A percentile compares a stretch with the other conserved stretches of the same genome.
Conservation (phyloP, 2,888 invertebrate species). For the Clanis bilineata region DNA sequence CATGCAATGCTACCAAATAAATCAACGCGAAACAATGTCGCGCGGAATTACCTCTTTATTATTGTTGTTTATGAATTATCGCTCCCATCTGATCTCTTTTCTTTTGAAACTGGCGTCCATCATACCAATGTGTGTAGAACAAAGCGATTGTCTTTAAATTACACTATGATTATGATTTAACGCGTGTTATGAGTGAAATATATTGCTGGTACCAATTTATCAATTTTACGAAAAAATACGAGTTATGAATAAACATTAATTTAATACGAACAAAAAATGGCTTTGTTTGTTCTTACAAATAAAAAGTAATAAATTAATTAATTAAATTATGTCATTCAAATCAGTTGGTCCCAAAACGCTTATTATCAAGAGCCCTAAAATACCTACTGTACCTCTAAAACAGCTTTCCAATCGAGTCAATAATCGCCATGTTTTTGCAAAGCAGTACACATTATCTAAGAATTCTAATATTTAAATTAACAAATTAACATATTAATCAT, state of each 20-base stretch:
- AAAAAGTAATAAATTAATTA: too few species aligned
- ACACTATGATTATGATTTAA: slow-evolving; percentile 24
- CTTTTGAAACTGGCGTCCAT: slow-evolving; percentile 70
- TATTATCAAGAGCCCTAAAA: too few species aligned
- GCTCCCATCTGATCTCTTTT: slow-evolving; percentile 64
- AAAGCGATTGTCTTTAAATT: slow-evolving; percentile 47
- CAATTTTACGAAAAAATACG: neutral
- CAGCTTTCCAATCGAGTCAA: too few species aligned
- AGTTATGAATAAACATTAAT: neutral
- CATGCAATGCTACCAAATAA: slow-evolving; percentile 35
- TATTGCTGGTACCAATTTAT: neutral
- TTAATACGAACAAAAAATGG: too few species aligned
- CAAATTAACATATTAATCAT: neutral
- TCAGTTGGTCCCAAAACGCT: too few species aligned
- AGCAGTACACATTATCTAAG: too few species aligned
- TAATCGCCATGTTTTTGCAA: too few species aligned
- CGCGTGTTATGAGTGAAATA: slow-evolving; percentile 20
- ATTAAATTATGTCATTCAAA: too few species aligned
- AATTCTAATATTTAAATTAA: too few species aligned
- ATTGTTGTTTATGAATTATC: slow-evolving; percentile 74
- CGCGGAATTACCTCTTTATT: slow-evolving; percentile 60
- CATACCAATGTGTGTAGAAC: slow-evolving; percentile 51
- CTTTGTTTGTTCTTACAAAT: too few species aligned
- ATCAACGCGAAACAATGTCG: slow-evolving; percentile 55
- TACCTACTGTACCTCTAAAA: too few species aligned